Evolutionary conservation across 2,113 vertebrate species (phyloP).

Genomic region (Sclerurus mexicanus): DNA sequence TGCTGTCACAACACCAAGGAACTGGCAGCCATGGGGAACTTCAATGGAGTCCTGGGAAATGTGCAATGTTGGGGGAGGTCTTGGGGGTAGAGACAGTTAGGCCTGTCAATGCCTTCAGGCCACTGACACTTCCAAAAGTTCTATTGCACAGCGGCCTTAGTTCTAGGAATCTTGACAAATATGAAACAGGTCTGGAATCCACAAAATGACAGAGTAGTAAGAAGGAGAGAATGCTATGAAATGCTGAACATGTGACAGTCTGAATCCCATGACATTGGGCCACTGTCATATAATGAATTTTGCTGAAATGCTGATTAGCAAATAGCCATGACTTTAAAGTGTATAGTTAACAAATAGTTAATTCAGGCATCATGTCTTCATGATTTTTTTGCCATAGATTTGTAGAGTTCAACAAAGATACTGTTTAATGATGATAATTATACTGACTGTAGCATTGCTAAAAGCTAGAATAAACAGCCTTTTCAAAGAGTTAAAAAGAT

Average conservation of each 20-base stretch:
- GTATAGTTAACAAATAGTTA: background rate
- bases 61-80: fast-evolving
- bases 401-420: background rate
- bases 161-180: background rate
- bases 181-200: background rate
- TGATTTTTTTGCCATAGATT: background rate
- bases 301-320: background rate
- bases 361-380: background rate
- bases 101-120: background rate
- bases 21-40: fast-evolving
- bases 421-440: constrained; percentile 50
- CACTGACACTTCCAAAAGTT: fast-evolving
- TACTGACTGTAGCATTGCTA: background rate
- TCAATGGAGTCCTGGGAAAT: background rate
- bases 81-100: fast-evolving
- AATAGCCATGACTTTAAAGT: background rate
- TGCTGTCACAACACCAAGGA: background rate
- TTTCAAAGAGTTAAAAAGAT: constrained; percentile 19
- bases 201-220: background rate
- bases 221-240: background rate
- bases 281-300: background rate
- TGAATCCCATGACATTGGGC: background rate
- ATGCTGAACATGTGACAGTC: background rate
- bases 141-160: background rate
- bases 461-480: constrained; percentile 45